Percentiles rank a stretch among this genome's conserved stretches.
Evolutionary conservation across 2,113 vertebrate genomes (phyloP).

Genomic region (Halichoerus grypus): DNA sequence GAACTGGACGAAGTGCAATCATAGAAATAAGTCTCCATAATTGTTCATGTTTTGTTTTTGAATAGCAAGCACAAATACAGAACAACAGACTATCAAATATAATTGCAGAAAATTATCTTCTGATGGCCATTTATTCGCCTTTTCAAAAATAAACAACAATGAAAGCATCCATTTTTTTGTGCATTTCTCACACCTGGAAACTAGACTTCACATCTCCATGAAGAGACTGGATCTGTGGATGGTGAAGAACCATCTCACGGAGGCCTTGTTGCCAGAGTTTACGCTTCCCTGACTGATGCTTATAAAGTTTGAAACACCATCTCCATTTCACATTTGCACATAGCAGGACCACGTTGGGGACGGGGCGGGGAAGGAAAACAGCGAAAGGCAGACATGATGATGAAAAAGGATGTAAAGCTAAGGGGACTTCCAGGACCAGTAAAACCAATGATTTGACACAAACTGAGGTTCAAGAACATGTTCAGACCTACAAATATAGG

Average conservation of each 20-base stretch:
- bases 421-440: neutral
- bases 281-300: neutral
- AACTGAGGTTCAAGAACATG: neutral
- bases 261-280: neutral
- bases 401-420: neutral
- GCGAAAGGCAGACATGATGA: neutral
- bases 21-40: neutral
- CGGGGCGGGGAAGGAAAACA: neutral
- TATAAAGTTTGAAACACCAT: neutral
- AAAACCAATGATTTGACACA: neutral
- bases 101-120: slow-evolving; percentile 51
- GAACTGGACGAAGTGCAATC: neutral
- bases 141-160: slow-evolving; percentile 36
- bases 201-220: neutral
- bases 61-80: slow-evolving; percentile 33
- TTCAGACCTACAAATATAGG: neutral
- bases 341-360: neutral
- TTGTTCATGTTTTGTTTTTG: neutral
- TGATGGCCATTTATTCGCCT: neutral
- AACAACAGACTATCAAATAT: neutral
- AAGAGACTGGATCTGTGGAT: neutral
- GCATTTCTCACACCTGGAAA: neutral
- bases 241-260: neutral
- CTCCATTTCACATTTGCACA: neutral
- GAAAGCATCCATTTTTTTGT: neutral